Conservation (phyloP, 2,888 invertebrate species). For the Amorpha juglandis region DNA sequence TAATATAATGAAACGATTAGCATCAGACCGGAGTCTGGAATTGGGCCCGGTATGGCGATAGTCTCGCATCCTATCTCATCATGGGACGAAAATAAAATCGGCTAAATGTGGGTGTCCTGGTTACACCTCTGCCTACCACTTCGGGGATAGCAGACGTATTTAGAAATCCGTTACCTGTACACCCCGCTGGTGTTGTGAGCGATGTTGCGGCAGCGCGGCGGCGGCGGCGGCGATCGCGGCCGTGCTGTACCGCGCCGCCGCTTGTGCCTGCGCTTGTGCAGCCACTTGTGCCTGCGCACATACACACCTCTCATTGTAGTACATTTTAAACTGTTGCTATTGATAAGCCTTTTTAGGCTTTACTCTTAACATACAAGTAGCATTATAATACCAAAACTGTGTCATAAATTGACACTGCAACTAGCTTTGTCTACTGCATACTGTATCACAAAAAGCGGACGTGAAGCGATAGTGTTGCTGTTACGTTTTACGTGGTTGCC, state of each 20-base stretch:
- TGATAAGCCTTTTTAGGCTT: too few relatives aligned
- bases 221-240: conserved; percentile 67
- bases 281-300: conserved; percentile 70
- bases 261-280: conserved; percentile 72
- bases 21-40: too few relatives aligned
- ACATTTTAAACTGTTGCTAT: background rate
- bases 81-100: too few relatives aligned
- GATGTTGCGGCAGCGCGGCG: conserved; percentile 69
- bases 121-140: too few relatives aligned
- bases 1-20: too few relatives aligned
- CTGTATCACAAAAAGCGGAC: background rate
- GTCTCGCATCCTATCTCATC: too few relatives aligned
- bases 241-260: conserved; percentile 76
- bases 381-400: background rate
- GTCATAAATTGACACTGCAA: background rate
- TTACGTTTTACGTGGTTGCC: too few relatives aligned
- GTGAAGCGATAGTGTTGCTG: conserved; percentile 22
- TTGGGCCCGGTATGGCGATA: too few relatives aligned
- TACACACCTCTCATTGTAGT: background rate
- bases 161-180: conserved; percentile 71
- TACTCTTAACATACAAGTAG: too few relatives aligned
- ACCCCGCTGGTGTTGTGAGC: conserved; percentile 69
- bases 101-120: too few relatives aligned
- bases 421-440: background rate
- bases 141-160: too few relatives aligned